Evolutionary conservation across 2,113 vertebrate genomes (phyloP).

Genomic region (Myotis lucifugus): DNA sequence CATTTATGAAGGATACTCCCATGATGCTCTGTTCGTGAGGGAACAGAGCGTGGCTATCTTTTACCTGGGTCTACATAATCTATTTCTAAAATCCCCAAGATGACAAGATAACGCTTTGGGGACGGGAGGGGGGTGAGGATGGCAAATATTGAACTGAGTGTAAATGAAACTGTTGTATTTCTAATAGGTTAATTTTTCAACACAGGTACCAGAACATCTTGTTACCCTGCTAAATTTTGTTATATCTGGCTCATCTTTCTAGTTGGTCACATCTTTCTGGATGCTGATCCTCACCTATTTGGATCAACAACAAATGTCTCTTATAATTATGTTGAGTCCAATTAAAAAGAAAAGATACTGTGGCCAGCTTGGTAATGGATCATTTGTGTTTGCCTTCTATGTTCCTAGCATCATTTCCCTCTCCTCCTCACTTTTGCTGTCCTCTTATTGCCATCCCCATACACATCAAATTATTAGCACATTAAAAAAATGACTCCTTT

Average conservation of each 20-base stretch:
- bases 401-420: not conserved
- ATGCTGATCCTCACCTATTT: not conserved
- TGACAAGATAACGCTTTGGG: not conserved
- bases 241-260: not conserved
- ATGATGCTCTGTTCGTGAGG: not conserved
- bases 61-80: not conserved
- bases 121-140: accelerated
- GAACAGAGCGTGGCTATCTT: not conserved
- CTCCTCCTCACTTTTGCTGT: not conserved
- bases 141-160: not conserved
- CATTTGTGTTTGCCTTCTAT: not conserved
- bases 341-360: not conserved
- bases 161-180: not conserved
- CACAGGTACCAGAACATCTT: not conserved
- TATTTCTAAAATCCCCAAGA: not conserved
- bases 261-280: not conserved
- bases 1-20: not conserved
- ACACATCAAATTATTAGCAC: not conserved
- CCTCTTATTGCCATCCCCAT: not conserved
- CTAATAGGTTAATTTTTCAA: not conserved
- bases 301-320: not conserved
- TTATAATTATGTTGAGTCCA: not conserved
- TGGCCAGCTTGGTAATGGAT: not conserved
- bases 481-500: not conserved
- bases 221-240: not conserved